These are phyloP conservation scores for Patiria pectinifera DNA, from an alignment of 53 echinoderm and acorn worm genomes.

Conservation along the genomic window DNA sequence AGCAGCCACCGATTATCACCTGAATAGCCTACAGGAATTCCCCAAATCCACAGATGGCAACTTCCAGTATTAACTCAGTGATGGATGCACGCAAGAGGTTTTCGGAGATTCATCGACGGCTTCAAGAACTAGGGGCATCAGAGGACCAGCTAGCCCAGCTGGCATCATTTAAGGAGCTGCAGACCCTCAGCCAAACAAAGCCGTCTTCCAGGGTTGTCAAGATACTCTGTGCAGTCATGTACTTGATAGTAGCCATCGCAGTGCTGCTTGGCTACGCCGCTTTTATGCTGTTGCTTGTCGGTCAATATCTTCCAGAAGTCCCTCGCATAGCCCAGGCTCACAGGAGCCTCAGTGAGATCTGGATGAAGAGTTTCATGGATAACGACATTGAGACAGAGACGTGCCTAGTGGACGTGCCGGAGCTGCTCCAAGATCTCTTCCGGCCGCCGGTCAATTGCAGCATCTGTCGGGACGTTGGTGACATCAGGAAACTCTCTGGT, in stretches of 20 bases:
- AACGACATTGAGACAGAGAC: constrained; percentile 61
- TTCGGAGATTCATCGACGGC: constrained; percentile 40
- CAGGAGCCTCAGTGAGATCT: constrained; percentile 43
- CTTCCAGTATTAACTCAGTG: not conserved
- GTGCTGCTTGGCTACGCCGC: not conserved
- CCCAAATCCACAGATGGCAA: not conserved
- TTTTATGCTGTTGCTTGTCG: constrained; percentile 18
- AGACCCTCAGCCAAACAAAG: not conserved
- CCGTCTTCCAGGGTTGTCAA: not conserved
- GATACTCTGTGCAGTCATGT: not conserved
- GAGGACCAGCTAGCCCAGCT: not conserved
- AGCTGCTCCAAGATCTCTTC: constrained; percentile 77
- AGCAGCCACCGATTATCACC: not conserved
- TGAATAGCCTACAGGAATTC: not conserved
- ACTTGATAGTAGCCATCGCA: not conserved
- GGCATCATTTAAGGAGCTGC: constrained; percentile 39
- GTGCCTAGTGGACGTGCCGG: constrained; percentile 72
- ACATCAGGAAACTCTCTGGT: constrained; percentile 64
- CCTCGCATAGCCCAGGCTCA: constrained; percentile 56
- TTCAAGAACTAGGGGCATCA: constrained; percentile 22
- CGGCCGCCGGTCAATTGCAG: constrained; percentile 85
- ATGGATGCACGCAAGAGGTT: constrained; percentile 22
- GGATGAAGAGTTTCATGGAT: constrained; percentile 60
- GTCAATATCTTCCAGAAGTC: constrained; percentile 31
- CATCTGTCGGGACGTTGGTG: constrained; percentile 69